Evolutionary conservation across 1,140 invertebrate genomes (phyloP).

Genomic region (Heliconius congener): DNA sequence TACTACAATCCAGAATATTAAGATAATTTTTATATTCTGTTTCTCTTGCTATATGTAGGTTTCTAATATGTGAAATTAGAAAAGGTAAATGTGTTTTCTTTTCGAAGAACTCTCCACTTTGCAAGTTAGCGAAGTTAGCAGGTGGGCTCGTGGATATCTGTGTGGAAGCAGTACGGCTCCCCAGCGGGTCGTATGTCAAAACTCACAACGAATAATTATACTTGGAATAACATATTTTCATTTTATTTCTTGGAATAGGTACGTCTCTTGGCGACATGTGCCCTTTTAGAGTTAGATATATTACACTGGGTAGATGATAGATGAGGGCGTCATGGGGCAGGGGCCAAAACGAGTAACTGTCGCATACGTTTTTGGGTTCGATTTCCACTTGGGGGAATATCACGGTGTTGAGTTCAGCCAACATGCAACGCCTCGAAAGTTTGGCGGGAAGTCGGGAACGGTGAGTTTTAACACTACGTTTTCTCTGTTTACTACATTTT

Average conservation of each 20-base stretch:
- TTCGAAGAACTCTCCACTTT: background rate
- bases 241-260: constrained; percentile 9
- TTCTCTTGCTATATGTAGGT: background rate
- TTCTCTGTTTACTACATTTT: no score
- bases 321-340: no score
- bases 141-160: constrained; percentile 25
- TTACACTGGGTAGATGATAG: background rate
- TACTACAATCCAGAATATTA: background rate
- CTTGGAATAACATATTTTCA: constrained; percentile 8
- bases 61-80: constrained; percentile 8
- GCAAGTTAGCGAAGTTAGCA: constrained; percentile 34
- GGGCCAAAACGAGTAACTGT: no score
- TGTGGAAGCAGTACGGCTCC: constrained; percentile 25
- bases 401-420: no score
- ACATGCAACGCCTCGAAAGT: no score
- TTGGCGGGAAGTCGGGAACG: no score
- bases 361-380: no score
- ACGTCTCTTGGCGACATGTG: background rate
- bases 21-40: background rate
- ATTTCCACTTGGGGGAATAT: no score
- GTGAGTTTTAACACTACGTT: no score
- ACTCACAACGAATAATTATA: constrained; percentile 21
- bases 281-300: background rate
- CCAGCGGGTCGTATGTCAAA: constrained; percentile 25
- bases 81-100: constrained; percentile 18